phyloP scores from a whole-genome alignment of 2,113 vertebrate genomes.

The Globicephala melas region DNA sequence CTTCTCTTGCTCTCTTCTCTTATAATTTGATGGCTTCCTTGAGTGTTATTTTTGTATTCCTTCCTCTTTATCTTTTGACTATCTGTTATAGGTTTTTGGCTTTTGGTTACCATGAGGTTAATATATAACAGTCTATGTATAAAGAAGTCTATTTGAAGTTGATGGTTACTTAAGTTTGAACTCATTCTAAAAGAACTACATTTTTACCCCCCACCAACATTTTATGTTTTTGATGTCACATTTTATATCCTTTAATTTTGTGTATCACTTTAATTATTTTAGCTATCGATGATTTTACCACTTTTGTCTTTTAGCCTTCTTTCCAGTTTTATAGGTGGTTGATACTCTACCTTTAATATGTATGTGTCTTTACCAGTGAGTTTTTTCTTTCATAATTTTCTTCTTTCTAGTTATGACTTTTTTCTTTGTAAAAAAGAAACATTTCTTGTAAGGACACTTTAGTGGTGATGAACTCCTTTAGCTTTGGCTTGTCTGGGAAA shows the following conservation, averaged over 20 bases:
- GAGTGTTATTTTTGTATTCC: background rate
- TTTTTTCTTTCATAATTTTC: background rate
- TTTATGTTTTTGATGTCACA: background rate
- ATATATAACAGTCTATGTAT: background rate
- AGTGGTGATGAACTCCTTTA: background rate
- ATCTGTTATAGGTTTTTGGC: background rate
- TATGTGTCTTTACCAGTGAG: background rate
- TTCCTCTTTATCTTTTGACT: background rate
- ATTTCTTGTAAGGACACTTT: background rate
- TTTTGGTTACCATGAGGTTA: background rate
- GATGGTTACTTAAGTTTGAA: background rate
- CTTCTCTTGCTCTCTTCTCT: background rate
- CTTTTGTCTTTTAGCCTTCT: background rate
- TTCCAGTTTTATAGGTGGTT: background rate
- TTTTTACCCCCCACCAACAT: background rate
- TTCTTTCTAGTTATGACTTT: background rate
- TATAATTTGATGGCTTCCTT: background rate
- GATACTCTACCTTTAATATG: background rate
- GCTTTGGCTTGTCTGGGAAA: background rate
- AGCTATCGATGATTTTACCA: background rate
- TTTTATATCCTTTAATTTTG: background rate
- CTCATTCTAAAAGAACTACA: background rate
- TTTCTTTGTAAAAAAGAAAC: background rate
- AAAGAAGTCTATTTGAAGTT: background rate
- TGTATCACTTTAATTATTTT: background rate